Evolutionary conservation across 1,140 invertebrate genomes (phyloP).

Genomic region (Homalodisca vitripennis): DNA sequence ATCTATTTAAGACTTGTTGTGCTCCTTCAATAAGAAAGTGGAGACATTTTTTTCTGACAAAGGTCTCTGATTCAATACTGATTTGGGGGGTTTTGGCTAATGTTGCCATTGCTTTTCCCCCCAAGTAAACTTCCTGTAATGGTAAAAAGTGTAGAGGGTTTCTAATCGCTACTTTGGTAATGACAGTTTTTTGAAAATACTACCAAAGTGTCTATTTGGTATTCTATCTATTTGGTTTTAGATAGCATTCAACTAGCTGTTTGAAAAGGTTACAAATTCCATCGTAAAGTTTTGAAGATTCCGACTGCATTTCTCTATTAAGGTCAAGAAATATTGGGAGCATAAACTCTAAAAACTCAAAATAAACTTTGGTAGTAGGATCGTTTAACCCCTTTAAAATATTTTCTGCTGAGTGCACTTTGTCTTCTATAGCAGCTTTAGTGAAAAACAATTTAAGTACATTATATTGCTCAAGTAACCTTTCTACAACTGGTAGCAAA

Average conservation of each 20-base stretch:
- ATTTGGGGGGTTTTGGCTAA: background rate
- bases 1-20: no score
- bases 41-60: constrained; percentile 20
- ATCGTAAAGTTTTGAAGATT: constrained; percentile 10
- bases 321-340: no score
- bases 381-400: constrained; percentile 28
- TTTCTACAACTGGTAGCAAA: constrained; percentile 37
- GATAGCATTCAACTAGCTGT: constrained; percentile 2
- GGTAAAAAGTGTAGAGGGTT: constrained; percentile 8
- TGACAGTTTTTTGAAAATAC: background rate
- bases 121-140: constrained; percentile 11
- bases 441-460: constrained; percentile 40
- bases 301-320: constrained; percentile 27
- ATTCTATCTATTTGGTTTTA: constrained; percentile 10
- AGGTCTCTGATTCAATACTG: constrained; percentile 2
- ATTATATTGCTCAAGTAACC: constrained; percentile 43
- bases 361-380: constrained; percentile 24
- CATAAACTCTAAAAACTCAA: constrained; percentile 24
- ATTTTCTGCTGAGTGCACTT: constrained; percentile 20
- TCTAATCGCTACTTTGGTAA: constrained; percentile 5
- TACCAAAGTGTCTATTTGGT: no score
- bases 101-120: constrained; percentile 14
- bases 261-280: constrained; percentile 13
- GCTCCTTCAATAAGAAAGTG: constrained; percentile 3
- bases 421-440: constrained; percentile 16